These are phyloP conservation scores for Cynodonichthys magdalenae DNA, from an alignment of 2,797 vertebrate genomes.

Conservation along the genomic window DNA sequence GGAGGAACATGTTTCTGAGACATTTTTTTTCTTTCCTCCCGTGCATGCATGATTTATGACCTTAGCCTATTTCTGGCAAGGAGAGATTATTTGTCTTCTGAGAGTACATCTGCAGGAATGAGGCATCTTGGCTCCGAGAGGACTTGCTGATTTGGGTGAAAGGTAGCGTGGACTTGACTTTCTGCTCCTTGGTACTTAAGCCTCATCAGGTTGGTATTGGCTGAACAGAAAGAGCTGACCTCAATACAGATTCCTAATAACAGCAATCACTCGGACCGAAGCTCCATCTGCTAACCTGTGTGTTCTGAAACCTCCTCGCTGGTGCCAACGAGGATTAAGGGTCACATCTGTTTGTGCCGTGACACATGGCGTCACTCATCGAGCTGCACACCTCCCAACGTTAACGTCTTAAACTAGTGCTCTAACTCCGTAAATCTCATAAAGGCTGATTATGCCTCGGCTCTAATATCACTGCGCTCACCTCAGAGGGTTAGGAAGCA, in stretches of 20 bases:
- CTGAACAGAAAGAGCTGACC: conserved; percentile 71
- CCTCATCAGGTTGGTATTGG: conserved; percentile 40
- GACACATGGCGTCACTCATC: conserved; percentile 66
- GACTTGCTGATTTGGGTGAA: conserved; percentile 49
- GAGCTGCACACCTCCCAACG: conserved; percentile 16
- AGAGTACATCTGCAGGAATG: conserved; percentile 45
- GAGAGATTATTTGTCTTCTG: conserved; percentile 73
- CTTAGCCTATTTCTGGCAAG: conserved; percentile 72
- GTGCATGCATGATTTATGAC: conserved; percentile 72
- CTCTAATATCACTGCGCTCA: neutral
- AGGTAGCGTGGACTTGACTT: conserved; percentile 31
- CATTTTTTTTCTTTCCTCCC: conserved; percentile 54
- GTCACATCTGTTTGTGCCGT: conserved; percentile 69
- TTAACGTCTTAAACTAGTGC: conserved; percentile 27
- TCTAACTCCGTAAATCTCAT: conserved; percentile 28
- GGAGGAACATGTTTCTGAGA: conserved; percentile 48
- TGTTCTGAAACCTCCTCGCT: conserved; percentile 32
- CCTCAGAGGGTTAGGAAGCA: neutral
- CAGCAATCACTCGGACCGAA: conserved; percentile 67
- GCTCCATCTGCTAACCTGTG: conserved; percentile 36
- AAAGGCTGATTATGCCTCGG: conserved; percentile 19
- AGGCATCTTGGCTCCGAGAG: conserved; percentile 31
- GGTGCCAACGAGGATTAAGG: conserved; percentile 68
- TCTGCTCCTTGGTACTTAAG: conserved; percentile 45
- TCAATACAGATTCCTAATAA: conserved; percentile 79